Percentiles rank a stretch among this genome's conserved stretches.
These are phyloP conservation scores for Mareca penelope DNA, from an alignment of 2,797 vertebrate genomes.

Conservation along the genomic window DNA sequence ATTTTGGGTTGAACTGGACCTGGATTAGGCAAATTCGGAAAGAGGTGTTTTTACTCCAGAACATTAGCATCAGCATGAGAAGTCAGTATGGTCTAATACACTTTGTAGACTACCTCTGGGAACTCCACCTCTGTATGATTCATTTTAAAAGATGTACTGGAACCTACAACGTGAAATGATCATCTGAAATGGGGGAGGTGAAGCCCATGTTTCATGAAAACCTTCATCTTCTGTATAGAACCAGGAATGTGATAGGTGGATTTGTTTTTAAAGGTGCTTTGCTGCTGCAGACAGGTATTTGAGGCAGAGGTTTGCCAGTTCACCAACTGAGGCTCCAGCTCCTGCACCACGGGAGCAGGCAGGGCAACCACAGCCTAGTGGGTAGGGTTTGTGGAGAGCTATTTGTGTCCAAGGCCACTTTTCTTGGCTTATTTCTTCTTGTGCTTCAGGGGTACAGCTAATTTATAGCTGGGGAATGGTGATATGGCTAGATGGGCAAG, in stretches of 20 bases:
- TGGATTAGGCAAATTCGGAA: background rate
- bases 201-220: background rate
- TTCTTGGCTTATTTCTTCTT: background rate
- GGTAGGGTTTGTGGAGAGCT: background rate
- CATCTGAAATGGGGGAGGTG: background rate
- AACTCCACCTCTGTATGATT: background rate
- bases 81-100: background rate
- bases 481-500: background rate
- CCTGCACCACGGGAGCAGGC: background rate
- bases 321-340: rapidly evolving
- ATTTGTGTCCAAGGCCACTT: background rate
- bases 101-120: background rate
- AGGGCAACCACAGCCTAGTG: background rate
- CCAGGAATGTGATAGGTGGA: background rate
- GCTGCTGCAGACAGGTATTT: background rate
- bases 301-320: background rate
- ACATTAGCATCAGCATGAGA: background rate
- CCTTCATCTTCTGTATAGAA: background rate
- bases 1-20: background rate
- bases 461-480: background rate
- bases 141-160: background rate
- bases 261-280: background rate
- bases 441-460: background rate
- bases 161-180: background rate
- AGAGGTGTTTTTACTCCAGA: background rate